phyloP scores from a whole-genome alignment of 1,140 invertebrate species.

The Neotoxoptera formosana region DNA sequence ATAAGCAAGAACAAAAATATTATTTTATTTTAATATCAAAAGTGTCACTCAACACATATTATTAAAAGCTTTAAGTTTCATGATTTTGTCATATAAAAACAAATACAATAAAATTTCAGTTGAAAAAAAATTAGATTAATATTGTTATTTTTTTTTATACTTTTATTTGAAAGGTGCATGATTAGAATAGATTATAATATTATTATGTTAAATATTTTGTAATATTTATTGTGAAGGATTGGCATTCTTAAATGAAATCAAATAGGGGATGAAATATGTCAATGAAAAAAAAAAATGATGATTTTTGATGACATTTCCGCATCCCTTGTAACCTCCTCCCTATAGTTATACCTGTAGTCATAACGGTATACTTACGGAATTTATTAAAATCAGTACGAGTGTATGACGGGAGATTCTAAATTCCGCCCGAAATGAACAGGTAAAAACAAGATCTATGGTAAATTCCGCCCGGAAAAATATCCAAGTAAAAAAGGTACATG shows the following conservation, averaged over 20 bases:
- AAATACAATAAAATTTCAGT: background rate
- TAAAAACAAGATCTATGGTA: too few species aligned
- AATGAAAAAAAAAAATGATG: conserved; percentile 18
- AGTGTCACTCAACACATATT: background rate
- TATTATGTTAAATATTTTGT: too few species aligned
- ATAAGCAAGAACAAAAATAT: background rate
- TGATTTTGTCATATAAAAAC: background rate
- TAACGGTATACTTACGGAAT: background rate
- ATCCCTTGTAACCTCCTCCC: background rate
- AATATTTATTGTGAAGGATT: background rate
- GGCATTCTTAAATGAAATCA: background rate
- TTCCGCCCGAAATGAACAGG: too few species aligned
- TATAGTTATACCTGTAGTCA: background rate
- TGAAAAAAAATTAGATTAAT: background rate
- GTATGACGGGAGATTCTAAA: too few species aligned
- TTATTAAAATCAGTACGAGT: background rate
- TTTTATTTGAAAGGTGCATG: background rate
- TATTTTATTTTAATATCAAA: background rate
- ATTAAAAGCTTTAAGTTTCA: background rate
- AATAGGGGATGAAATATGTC: background rate
- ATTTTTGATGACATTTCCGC: background rate
- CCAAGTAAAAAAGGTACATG: too few species aligned
- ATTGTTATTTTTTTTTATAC: background rate
- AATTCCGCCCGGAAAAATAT: too few species aligned
- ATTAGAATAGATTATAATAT: background rate